A percentile compares a stretch with the other conserved stretches of the same genome.
Evolutionary conservation across 2,113 vertebrate genomes (phyloP).

Genomic region (Tragulus kanchil): DNA sequence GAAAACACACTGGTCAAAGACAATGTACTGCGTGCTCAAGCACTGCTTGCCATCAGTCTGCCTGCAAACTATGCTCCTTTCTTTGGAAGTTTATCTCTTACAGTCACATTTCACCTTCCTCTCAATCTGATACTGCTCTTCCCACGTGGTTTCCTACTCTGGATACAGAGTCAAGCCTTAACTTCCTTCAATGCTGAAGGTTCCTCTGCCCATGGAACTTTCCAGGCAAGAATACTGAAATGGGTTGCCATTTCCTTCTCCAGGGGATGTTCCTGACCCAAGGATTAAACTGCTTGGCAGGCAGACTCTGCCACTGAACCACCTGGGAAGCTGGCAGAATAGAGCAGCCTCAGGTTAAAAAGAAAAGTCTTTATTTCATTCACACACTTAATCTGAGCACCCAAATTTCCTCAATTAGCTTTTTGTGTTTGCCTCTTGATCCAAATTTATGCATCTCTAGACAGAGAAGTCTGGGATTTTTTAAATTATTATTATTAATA

Average conservation of each 20-base stretch:
- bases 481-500: background rate
- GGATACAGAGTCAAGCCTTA: background rate
- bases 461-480: background rate
- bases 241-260: background rate
- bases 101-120: background rate
- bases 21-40: background rate
- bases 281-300: background rate
- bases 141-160: background rate
- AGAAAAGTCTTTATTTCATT: background rate
- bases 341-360: background rate
- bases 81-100: background rate
- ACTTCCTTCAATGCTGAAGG: background rate
- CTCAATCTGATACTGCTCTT: background rate
- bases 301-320: background rate
- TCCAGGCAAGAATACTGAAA: background rate
- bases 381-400: background rate
- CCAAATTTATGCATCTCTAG: background rate
- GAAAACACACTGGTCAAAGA: background rate
- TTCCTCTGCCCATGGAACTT: background rate
- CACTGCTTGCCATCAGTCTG: background rate
- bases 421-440: background rate
- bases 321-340: background rate
- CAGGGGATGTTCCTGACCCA: background rate
- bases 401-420: background rate
- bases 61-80: background rate